Percentiles rank a stretch among this genome's conserved stretches.
phyloP scores from a whole-genome alignment of 2,888 invertebrate species.

The Tigriopus californicus region DNA sequence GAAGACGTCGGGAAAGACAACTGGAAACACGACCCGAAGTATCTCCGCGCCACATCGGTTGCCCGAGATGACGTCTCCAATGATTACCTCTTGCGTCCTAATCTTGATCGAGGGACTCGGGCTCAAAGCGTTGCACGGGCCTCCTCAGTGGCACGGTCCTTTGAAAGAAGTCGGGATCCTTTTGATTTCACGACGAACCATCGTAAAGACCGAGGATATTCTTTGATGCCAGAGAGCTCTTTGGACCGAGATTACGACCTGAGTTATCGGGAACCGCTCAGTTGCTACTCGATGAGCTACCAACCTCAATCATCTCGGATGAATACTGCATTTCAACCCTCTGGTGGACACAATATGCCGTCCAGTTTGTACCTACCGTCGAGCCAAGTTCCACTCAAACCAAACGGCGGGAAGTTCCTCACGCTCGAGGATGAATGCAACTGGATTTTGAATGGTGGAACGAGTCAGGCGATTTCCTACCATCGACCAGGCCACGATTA shows the following conservation, averaged over 20 bases:
- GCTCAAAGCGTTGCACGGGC: background rate
- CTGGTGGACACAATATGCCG: background rate
- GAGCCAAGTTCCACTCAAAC: background rate
- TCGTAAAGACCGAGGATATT: too few species aligned
- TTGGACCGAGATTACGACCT: too few species aligned
- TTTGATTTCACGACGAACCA: too few species aligned
- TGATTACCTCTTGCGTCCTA: background rate
- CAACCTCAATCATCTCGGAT: background rate
- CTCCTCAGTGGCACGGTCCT: slow-evolving; percentile 3
- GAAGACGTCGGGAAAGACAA: slow-evolving; percentile 67
- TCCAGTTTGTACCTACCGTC: background rate
- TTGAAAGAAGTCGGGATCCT: too few species aligned
- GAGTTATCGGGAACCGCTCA: too few species aligned
- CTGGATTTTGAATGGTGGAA: slow-evolving; percentile 12
- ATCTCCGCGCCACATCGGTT: background rate
- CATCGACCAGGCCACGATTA: background rate
- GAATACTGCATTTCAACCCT: background rate
- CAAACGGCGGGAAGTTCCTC: background rate
- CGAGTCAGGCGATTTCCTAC: background rate
- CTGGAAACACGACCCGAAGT: slow-evolving; percentile 48
- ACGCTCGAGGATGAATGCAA: slow-evolving; percentile 15
- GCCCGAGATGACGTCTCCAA: background rate
- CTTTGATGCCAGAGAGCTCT: too few species aligned
- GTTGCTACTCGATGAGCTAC: background rate
- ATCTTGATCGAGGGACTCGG: background rate